Evolutionary conservation across 2,113 vertebrate species (phyloP).

Genomic region (Cynopterus brachyotis): DNA sequence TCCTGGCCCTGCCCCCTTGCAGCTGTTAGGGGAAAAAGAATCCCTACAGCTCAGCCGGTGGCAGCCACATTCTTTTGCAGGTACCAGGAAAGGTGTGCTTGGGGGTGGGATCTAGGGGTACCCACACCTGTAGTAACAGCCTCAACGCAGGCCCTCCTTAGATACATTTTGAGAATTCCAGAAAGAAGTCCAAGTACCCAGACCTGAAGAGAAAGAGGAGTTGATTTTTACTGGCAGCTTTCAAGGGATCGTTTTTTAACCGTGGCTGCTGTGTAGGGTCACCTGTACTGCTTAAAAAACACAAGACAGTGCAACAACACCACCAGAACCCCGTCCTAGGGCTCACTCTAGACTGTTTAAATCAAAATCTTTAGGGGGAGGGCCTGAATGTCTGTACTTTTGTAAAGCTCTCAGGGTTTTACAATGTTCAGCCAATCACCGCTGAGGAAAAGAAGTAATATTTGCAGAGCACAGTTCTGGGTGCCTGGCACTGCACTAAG

Average conservation of each 20-base stretch:
- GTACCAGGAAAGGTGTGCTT: not conserved
- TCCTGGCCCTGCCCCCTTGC: not conserved
- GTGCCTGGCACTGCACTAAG: not conserved
- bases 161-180: not conserved
- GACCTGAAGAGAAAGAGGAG: not conserved
- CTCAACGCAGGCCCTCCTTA: not conserved
- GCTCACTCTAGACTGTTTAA: not conserved
- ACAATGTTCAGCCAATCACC: not conserved
- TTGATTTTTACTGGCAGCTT: not conserved
- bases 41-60: not conserved
- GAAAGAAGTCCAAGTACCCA: not conserved
- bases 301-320: too few species aligned
- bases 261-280: not conserved
- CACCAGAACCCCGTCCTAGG: too few species aligned
- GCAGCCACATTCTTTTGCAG: not conserved
- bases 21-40: not conserved
- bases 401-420: not conserved
- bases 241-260: not conserved
- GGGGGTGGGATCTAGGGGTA: not conserved
- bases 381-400: not conserved
- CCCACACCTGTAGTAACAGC: not conserved
- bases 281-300: not conserved
- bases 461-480: not conserved
- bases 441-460: not conserved
- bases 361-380: not conserved